Base-by-base conservation (phyloP, 2,888 invertebrate species). In the Apoderus coryli region DNA sequence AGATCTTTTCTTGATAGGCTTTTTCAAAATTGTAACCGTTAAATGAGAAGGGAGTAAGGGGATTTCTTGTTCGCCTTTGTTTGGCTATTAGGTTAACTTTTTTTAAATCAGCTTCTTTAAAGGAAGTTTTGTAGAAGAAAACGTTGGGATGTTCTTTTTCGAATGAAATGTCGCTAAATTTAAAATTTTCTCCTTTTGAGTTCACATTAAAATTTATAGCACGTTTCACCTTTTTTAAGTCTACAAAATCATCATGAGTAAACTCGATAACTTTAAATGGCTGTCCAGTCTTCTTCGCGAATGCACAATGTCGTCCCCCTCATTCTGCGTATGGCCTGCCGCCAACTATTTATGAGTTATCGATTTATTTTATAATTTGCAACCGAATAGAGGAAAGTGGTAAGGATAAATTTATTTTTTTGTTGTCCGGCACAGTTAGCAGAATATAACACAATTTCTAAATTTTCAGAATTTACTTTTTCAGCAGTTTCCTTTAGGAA, bases 361-460 rank as follows among this genome's bases (percentile, higher is more conserved):
- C 2, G 33, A 3, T 13, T 33, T 29, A 10, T 33, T 24, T 29
- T 27, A 25, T 23, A 32, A 23, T 27, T 32, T 7, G 24, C 24
- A n/a, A 27, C 23, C 10, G 32, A 27, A 16, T 33, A 33, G 16
- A 29, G 19, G 29, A 14, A 29, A 16, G 29, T 16, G 10, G 28
- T 14, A 10, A 29, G 4, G 7, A 26, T 14, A 12, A 26, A 26
- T 14, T 26, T 26, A 26, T 26, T 26, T n/a, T 25, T 26, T 26
- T 26, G 26, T 13, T 26, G 26, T 26, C 13, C 26, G 7, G 12
- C 11, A 13, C 26, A 26, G 11, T 26, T 26, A 26, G 6, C 13
- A 10, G 3, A 25, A 26, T 37, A 35, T n/a, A 37, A 32, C 9
- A 32, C 22, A 14, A 37, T 25, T 22, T 35, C 35, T 9, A 33